Evolutionary conservation across 2,113 vertebrate genomes (phyloP).

Genomic region (Tamias sibiricus): DNA sequence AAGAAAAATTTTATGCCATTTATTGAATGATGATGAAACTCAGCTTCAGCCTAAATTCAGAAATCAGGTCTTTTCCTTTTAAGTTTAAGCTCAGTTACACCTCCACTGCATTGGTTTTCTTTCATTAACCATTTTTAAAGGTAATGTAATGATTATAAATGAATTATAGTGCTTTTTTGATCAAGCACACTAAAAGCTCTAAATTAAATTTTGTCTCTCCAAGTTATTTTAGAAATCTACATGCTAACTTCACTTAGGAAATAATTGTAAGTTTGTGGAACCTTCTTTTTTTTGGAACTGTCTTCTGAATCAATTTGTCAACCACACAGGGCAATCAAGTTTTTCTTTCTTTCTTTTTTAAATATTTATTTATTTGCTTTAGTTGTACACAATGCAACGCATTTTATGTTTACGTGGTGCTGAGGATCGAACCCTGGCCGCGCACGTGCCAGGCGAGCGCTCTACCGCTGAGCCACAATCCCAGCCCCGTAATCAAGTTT

Average conservation of each 20-base stretch:
- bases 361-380: no score
- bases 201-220: slow-evolving; percentile 9
- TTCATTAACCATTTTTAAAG: slow-evolving; percentile 30
- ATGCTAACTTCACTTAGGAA: slow-evolving; percentile 18
- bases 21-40: background rate
- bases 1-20: background rate
- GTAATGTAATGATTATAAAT: background rate
- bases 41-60: slow-evolving; percentile 19
- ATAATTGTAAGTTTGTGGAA: background rate
- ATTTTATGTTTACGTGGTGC: no score
- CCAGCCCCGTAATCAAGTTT: no score
- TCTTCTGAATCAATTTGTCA: slow-evolving; percentile 41
- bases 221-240: background rate
- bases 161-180: slow-evolving; percentile 4
- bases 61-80: slow-evolving; percentile 18
- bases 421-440: no score
- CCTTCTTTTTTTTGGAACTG: slow-evolving; percentile 7
- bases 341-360: no score
- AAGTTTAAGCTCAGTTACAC: slow-evolving; percentile 13
- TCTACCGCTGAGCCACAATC: no score
- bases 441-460: no score
- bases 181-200: slow-evolving; percentile 11
- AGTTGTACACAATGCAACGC: no score
- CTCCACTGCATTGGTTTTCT: background rate
- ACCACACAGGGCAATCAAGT: background rate